Percentiles rank a stretch among this genome's conserved stretches.
These are phyloP conservation scores for Hyperoodon ampullatus DNA, from an alignment of 2,113 vertebrate species.

Conservation along the genomic window DNA sequence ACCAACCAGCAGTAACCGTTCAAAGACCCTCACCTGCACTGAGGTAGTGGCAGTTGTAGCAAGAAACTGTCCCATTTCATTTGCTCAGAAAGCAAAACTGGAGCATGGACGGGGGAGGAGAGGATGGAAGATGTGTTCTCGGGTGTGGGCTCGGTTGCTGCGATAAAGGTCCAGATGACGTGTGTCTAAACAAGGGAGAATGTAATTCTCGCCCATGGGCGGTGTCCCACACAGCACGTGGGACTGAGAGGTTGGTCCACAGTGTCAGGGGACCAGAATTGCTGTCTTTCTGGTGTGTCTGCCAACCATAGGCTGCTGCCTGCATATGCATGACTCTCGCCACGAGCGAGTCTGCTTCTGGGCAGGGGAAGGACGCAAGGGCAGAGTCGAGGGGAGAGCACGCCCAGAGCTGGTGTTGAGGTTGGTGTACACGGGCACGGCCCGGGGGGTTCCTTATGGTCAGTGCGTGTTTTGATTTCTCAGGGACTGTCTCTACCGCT, in stretches of 20 bases:
- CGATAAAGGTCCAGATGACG: rapidly evolving
- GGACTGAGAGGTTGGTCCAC: neutral
- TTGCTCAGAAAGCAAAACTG: neutral
- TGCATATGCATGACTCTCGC: neutral
- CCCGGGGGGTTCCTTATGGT: rapidly evolving
- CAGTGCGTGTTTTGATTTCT: neutral
- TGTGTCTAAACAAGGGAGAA: neutral
- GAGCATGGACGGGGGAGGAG: neutral
- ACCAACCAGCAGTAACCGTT: neutral
- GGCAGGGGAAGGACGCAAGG: neutral
- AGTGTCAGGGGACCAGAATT: neutral
- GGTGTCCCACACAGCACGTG: rapidly evolving
- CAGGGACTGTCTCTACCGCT: neutral
- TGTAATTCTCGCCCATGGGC: rapidly evolving
- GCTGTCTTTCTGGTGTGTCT: neutral
- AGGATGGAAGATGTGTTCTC: neutral
- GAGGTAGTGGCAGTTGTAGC: neutral
- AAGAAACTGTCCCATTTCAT: neutral
- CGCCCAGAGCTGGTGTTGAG: neutral
- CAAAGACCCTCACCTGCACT: neutral
- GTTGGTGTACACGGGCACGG: rapidly evolving
- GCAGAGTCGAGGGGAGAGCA: rapidly evolving
- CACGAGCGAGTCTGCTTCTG: rapidly evolving
- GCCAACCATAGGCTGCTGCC: neutral
- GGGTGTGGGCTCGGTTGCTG: neutral